Conservation (phyloP, 2,797 vertebrate genomes). For the Capromys pilorides region DNA sequence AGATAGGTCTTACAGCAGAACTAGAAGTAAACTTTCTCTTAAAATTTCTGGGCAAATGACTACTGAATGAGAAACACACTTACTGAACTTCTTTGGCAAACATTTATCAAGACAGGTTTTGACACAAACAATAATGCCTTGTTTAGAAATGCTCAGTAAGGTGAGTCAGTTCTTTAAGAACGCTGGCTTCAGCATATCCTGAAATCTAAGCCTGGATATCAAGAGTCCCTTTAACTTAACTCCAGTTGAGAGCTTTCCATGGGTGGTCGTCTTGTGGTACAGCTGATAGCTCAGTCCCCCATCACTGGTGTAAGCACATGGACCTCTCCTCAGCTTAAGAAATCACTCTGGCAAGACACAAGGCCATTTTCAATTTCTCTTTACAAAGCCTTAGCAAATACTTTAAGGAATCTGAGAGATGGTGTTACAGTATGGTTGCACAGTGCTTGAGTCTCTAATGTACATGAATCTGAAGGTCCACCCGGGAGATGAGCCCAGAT, state of each 20-base stretch:
- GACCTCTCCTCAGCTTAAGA: conserved; percentile 78
- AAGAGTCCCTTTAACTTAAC: conserved; percentile 75
- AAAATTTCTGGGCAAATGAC: conserved; percentile 78
- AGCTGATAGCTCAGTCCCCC: conserved; percentile 55
- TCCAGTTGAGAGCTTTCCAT: conserved; percentile 72
- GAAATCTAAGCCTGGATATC: conserved; percentile 81
- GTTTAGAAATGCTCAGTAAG: conserved; percentile 79
- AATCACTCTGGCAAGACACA: conserved; percentile 82
- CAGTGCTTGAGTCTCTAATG: conserved; percentile 90
- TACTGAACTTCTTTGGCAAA: conserved; percentile 93
- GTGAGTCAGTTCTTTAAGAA: conserved; percentile 80
- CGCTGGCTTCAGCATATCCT: conserved; percentile 81
- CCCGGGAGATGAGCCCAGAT: conserved; percentile 86
- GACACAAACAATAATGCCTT: conserved; percentile 84
- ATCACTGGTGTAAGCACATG: conserved; percentile 60
- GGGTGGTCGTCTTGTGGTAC: conserved; percentile 66
- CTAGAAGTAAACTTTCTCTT: conserved; percentile 76
- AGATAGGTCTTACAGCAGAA: conserved; percentile 83
- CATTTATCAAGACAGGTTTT: conserved; percentile 83
- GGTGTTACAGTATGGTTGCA: conserved; percentile 86
- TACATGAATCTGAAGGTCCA: conserved; percentile 85
- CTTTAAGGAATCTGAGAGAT: conserved; percentile 85
- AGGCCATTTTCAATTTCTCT: conserved; percentile 81
- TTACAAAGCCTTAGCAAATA: conserved; percentile 87
- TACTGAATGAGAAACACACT: conserved; percentile 78